These are phyloP conservation scores for Heterocephalus glaber DNA, from an alignment of 2,113 vertebrate genomes.

Conservation along the genomic window DNA sequence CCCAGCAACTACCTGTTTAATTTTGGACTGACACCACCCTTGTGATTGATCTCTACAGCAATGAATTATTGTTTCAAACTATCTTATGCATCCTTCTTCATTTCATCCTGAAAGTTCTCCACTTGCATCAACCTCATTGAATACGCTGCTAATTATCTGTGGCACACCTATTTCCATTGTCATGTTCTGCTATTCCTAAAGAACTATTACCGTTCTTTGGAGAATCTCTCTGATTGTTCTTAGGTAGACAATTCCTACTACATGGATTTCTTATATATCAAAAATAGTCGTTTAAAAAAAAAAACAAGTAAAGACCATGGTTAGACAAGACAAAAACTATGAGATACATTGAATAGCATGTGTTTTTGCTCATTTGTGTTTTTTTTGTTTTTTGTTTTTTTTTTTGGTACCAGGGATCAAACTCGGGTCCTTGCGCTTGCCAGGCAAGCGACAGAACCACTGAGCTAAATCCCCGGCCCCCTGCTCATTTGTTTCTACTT, in stretches of 20 bases:
- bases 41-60: background rate
- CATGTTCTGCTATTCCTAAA: background rate
- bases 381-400: too few species aligned
- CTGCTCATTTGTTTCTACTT: background rate
- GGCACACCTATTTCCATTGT: background rate
- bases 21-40: background rate
- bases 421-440: too few species aligned
- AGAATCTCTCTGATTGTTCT: background rate
- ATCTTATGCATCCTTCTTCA: background rate
- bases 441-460: too few species aligned
- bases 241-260: background rate
- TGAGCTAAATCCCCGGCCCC: too few species aligned
- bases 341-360: background rate
- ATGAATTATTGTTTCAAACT: background rate
- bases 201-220: background rate
- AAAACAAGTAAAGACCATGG: background rate
- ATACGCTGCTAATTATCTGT: too few species aligned
- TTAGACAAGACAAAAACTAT: background rate
- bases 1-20: background rate
- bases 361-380: background rate
- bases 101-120: background rate
- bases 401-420: too few species aligned
- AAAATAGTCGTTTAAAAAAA: background rate
- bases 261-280: background rate
- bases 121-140: background rate